Evolutionary conservation across 2,797 vertebrate species (phyloP).

Genomic region (Dallia pectoralis): DNA sequence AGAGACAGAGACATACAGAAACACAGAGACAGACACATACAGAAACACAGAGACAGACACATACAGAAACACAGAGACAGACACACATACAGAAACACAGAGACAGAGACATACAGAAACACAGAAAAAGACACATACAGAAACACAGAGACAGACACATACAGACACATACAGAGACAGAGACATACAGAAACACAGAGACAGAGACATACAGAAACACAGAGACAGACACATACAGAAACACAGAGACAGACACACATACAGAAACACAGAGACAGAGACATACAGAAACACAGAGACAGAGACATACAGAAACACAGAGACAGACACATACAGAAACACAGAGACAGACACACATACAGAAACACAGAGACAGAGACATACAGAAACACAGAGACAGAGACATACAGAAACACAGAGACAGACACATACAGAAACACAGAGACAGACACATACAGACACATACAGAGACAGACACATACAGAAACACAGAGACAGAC

Average conservation of each 20-base stretch:
- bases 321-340: constrained; percentile 31
- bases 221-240: constrained; percentile 32
- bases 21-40: constrained; percentile 35
- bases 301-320: constrained; percentile 33
- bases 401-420: constrained; percentile 37
- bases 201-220: constrained; percentile 29
- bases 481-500: too few relatives aligned
- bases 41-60: too few relatives aligned
- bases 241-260: too few relatives aligned
- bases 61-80: constrained; percentile 39
- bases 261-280: constrained; percentile 38
- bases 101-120: constrained; percentile 27
- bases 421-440: constrained; percentile 27
- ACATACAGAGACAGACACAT: constrained; percentile 37
- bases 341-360: constrained; percentile 11
- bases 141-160: too few relatives aligned
- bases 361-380: constrained; percentile 37
- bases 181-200: too few relatives aligned
- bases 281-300: too few relatives aligned
- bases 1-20: constrained; percentile 22
- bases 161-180: constrained; percentile 40
- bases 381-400: too few relatives aligned
- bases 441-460: constrained; percentile 22
- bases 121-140: constrained; percentile 33
- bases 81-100: constrained; percentile 20